A percentile compares a stretch with the other conserved stretches of the same genome.
Evolutionary conservation across 2,797 vertebrate genomes (phyloP).

Genomic region (Telmatherina bonti): DNA sequence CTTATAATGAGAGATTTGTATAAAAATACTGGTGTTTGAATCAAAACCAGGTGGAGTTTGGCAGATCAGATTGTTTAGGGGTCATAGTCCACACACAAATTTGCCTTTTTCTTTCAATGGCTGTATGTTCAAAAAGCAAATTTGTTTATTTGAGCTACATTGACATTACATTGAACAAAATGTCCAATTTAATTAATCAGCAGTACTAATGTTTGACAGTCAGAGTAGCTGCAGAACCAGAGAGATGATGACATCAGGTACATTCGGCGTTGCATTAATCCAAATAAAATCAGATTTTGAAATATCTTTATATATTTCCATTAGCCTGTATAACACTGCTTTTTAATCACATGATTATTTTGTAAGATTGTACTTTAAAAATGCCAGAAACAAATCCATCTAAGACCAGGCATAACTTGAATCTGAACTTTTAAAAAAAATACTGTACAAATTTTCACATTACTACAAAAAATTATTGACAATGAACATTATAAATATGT

Average conservation of each 20-base stretch:
- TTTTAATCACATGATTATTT: neutral
- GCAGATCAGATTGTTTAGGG: neutral
- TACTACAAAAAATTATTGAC: slow-evolving; percentile 31
- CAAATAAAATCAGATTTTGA: neutral
- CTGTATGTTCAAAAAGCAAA: neutral
- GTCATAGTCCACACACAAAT: neutral
- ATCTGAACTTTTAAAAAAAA: slow-evolving; percentile 33
- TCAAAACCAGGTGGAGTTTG: neutral
- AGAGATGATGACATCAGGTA: neutral
- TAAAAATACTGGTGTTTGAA: neutral
- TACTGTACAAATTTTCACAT: slow-evolving; percentile 21
- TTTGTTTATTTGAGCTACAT: neutral
- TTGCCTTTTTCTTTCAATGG: neutral
- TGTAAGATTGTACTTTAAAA: neutral
- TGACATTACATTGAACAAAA: too few relatives aligned
- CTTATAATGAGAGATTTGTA: neutral
- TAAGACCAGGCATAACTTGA: slow-evolving; percentile 9
- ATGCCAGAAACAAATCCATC: slow-evolving; percentile 9
- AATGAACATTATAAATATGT: slow-evolving; percentile 11
- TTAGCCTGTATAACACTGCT: neutral
- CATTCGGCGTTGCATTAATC: neutral
- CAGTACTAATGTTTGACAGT: neutral
- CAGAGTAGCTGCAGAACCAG: neutral
- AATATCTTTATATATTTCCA: neutral
- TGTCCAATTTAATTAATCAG: neutral